phyloP scores from a whole-genome alignment of 1,140 invertebrate species.

The Lepidotrigona ventralis region DNA sequence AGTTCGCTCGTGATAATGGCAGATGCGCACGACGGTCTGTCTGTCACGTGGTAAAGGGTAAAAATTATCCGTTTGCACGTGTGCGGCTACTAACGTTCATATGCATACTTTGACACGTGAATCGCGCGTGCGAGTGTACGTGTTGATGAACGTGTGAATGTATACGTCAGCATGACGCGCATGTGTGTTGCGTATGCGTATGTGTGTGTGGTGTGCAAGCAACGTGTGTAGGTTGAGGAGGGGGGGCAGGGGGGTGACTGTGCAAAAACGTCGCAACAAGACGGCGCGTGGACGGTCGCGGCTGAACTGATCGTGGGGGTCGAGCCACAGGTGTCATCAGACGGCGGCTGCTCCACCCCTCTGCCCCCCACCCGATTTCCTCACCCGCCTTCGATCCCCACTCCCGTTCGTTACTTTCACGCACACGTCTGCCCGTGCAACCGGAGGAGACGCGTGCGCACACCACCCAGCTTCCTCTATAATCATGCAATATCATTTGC shows the following conservation, averaged over 20 bases:
- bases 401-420: constrained; percentile 32
- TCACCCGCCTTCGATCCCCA: constrained; percentile 41
- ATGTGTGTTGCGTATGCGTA: no score
- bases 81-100: constrained; percentile 27
- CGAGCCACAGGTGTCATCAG: constrained; percentile 78
- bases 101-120: constrained; percentile 20
- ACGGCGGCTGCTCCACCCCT: constrained; percentile 57
- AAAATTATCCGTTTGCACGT: constrained; percentile 33
- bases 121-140: background rate
- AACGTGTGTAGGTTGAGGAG: constrained; percentile 38
- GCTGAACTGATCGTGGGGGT: constrained; percentile 74
- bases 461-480: constrained; percentile 35
- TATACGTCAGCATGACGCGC: background rate
- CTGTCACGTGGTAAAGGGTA: constrained; percentile 49
- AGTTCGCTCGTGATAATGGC: constrained; percentile 38
- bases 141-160: background rate
- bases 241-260: constrained; percentile 53
- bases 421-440: constrained; percentile 11
- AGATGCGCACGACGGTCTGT: constrained; percentile 43
- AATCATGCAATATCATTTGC: constrained; percentile 49
- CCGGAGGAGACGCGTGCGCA: constrained; percentile 40
- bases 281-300: constrained; percentile 75
- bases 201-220: background rate
- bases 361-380: constrained; percentile 43
- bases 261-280: constrained; percentile 61